A percentile compares a stretch with the other conserved stretches of the same genome.
Conservation (phyloP, 2,888 invertebrate species). For the Ormia ochracea region DNA sequence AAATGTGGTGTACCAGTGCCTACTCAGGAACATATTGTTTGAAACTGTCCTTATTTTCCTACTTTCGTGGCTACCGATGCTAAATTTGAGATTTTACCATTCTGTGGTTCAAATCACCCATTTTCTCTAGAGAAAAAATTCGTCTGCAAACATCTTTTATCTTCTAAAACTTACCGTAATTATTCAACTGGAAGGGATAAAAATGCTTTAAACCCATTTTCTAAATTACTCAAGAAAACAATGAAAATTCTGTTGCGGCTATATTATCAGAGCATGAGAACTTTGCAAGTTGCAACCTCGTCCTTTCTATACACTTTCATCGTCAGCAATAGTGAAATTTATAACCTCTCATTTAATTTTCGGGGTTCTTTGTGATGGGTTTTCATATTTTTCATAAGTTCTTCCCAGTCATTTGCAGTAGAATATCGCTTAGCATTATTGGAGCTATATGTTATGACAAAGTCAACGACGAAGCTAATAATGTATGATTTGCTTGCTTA, state of each 20-base stretch:
- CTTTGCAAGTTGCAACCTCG: constrained; percentile 84
- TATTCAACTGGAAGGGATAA: not conserved
- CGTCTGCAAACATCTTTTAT: too few relatives aligned
- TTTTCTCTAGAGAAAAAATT: too few relatives aligned
- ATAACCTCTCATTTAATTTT: constrained; percentile 83
- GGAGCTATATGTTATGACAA: constrained; percentile 84
- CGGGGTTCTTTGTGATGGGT: constrained; percentile 79
- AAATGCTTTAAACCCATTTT: constrained; percentile 64
- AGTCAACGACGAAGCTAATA: constrained; percentile 79
- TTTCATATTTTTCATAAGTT: constrained; percentile 82
- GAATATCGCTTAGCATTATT: constrained; percentile 81
- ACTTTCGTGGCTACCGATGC: too few relatives aligned
- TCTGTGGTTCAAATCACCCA: too few relatives aligned
- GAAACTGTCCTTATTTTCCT: too few relatives aligned
- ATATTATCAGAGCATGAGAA: constrained; percentile 83
- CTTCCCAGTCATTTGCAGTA: constrained; percentile 78
- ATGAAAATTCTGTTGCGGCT: constrained; percentile 84
- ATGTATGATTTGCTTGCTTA: constrained; percentile 77
- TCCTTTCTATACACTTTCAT: constrained; percentile 84
- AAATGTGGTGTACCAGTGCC: too few relatives aligned
- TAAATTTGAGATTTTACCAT: too few relatives aligned
- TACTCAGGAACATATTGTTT: too few relatives aligned
- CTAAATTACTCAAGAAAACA: constrained; percentile 80
- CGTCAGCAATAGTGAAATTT: constrained; percentile 86
- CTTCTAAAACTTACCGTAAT: too few relatives aligned